These are phyloP conservation scores for Fregata magnificens DNA, from an alignment of 2,113 vertebrate genomes.

Conservation along the genomic window DNA sequence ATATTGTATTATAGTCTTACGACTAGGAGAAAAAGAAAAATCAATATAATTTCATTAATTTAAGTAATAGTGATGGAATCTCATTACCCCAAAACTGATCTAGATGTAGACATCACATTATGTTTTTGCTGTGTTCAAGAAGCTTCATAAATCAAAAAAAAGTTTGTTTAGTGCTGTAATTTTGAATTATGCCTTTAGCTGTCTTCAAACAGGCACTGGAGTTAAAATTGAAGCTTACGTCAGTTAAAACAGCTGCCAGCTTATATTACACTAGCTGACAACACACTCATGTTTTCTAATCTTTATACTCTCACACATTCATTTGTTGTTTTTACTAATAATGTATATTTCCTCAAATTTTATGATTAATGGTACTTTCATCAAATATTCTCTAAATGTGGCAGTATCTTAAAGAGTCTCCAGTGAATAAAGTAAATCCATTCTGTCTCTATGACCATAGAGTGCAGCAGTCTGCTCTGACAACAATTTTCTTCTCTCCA, in stretches of 20 bases:
- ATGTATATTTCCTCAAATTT: neutral
- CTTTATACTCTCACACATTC: neutral
- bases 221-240: neutral
- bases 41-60: neutral
- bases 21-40: neutral
- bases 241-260: neutral
- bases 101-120: neutral
- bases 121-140: neutral
- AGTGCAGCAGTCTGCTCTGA: neutral
- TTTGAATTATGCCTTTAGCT: neutral
- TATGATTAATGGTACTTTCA: neutral
- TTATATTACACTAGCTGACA: neutral
- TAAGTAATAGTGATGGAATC: neutral
- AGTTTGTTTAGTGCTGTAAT: neutral
- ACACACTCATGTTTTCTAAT: neutral
- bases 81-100: neutral
- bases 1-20: no score
- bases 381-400: neutral
- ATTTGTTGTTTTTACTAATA: neutral
- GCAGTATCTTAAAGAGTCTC: neutral
- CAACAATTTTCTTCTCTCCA: neutral
- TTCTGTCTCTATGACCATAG: neutral
- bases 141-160: neutral
- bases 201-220: neutral
- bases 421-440: neutral